Percentiles rank a stretch among this genome's conserved stretches.
These are phyloP conservation scores for Leucophenga montana DNA, from an alignment of 2,888 invertebrate genomes.

Conservation along the genomic window DNA sequence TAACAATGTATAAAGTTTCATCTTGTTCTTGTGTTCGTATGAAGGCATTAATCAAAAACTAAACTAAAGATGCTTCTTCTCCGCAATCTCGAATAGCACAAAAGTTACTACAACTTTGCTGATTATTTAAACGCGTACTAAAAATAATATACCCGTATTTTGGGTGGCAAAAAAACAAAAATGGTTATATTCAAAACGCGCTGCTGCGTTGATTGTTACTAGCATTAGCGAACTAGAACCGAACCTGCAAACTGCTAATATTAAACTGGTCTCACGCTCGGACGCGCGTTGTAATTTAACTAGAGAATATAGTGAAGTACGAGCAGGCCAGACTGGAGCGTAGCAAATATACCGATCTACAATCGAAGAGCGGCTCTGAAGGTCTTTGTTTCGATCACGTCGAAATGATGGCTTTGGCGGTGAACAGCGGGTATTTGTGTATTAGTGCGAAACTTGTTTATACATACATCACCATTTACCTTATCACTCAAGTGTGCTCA, in stretches of 20 bases:
- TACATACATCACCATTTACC: too few species aligned
- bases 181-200: slow-evolving; percentile 9
- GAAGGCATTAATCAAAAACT: neutral
- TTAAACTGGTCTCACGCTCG: slow-evolving; percentile 36
- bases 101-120: neutral
- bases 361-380: too few species aligned
- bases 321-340: neutral
- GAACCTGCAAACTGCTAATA: slow-evolving; percentile 34
- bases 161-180: neutral
- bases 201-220: slow-evolving; percentile 12
- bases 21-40: too few species aligned
- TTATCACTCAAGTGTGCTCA: too few species aligned
- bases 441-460: slow-evolving; percentile 1
- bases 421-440: too few species aligned
- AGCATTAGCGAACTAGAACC: slow-evolving; percentile 39
- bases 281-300: slow-evolving; percentile 34
- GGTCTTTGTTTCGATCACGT: too few species aligned
- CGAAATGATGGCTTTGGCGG: too few species aligned
- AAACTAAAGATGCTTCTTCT: neutral
- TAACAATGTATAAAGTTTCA: too few species aligned
- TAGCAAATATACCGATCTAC: too few species aligned
- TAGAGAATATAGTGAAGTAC: neutral
- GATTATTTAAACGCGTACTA: slow-evolving; percentile 7
- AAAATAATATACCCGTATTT: neutral
- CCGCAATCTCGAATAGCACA: neutral